Conservation (phyloP, 1,140 invertebrate genomes). For the Cydia strobilella region DNA sequence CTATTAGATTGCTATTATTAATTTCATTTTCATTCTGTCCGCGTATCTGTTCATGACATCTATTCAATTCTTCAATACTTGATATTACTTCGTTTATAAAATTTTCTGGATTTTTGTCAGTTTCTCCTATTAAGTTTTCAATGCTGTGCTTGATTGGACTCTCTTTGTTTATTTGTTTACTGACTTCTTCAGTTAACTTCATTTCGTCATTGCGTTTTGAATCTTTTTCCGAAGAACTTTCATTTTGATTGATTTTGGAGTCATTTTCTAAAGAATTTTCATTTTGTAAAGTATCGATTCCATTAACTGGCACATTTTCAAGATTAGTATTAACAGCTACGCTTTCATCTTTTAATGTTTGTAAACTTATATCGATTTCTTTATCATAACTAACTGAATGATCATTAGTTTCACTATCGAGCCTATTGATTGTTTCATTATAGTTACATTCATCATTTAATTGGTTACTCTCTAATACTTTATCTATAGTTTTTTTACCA, state of each 20-base stretch:
- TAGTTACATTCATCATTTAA: background rate
- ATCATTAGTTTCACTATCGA: background rate
- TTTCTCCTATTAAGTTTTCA: conserved; percentile 20
- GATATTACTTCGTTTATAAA: conserved; percentile 13
- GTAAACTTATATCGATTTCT: background rate
- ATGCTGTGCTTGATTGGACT: conserved; percentile 23
- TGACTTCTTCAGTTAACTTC: background rate
- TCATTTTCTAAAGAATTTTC: background rate
- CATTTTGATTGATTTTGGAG: background rate
- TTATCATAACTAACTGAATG: background rate
- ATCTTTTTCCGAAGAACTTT: background rate
- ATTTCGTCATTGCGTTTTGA: background rate
- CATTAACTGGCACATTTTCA: background rate
- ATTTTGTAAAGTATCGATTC: background rate
- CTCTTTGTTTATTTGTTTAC: conserved; percentile 4
- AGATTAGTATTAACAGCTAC: background rate
- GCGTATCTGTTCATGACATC: background rate
- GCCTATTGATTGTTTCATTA: background rate
- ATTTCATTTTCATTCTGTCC: background rate
- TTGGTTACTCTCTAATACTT: background rate
- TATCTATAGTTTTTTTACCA: background rate
- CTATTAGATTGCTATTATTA: conserved; percentile 50
- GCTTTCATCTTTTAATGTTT: background rate
- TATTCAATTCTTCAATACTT: background rate
- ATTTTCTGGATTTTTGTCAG: conserved; percentile 1